Percentiles rank a stretch among this genome's conserved stretches.
phyloP scores from a whole-genome alignment of 2,888 invertebrate genomes.

The Lasioglossum morio region DNA sequence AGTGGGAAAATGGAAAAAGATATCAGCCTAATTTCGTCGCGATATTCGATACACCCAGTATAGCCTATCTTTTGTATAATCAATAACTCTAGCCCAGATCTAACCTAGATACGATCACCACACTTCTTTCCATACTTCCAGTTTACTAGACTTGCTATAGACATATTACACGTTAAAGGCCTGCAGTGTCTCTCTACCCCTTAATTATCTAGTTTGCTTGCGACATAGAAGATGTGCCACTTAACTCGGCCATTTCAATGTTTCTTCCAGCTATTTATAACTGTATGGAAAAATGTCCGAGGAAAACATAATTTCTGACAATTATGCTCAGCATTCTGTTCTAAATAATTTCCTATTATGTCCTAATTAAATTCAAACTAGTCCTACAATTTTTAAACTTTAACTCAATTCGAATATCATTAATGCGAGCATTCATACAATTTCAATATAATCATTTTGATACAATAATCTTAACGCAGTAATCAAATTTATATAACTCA shows the following conservation, averaged over 20 bases:
- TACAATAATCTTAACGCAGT: not conserved
- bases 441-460: not conserved
- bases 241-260: not conserved
- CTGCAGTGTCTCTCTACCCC: not conserved
- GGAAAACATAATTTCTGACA: not conserved
- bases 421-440: not conserved
- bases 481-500: not conserved
- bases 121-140: not conserved
- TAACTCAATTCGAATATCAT: too few species aligned
- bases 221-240: not conserved
- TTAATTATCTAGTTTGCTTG: not conserved
- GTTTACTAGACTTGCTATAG: not conserved
- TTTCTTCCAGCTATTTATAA: not conserved
- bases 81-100: conserved; percentile 8
- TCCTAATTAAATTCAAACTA: not conserved
- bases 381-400: not conserved
- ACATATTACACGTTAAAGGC: not conserved
- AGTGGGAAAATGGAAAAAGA: not conserved
- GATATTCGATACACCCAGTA: conserved; percentile 6
- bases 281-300: not conserved
- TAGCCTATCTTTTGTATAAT: conserved; percentile 8
- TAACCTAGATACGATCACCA: conserved; percentile 6
- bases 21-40: not conserved
- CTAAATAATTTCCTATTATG: not conserved
- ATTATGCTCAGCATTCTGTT: not conserved